phyloP scores from a whole-genome alignment of 2,888 invertebrate genomes.

The Athetis lepigone region DNA sequence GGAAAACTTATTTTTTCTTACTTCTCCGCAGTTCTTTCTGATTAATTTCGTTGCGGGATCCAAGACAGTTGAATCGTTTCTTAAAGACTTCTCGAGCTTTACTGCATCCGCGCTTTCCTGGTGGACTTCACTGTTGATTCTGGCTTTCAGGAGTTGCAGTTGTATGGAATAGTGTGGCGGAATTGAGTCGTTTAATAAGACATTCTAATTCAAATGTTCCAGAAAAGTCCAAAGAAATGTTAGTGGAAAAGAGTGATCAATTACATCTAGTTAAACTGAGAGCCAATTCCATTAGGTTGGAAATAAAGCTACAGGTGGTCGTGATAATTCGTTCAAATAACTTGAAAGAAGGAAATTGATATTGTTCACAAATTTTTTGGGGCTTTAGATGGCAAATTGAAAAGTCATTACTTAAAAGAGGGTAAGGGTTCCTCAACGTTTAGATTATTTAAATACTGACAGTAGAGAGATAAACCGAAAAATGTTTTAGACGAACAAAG shows the following conservation, averaged over 20 bases:
- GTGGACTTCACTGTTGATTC: no score
- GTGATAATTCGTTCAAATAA: slow-evolving; percentile 25
- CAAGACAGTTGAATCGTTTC: no score
- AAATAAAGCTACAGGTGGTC: slow-evolving; percentile 33
- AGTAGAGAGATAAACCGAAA: no score
- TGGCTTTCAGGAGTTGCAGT: no score
- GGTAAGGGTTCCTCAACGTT: neutral
- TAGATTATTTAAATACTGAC: neutral
- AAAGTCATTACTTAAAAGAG: neutral
- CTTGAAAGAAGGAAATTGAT: slow-evolving; percentile 14
- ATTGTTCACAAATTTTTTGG: slow-evolving; percentile 10
- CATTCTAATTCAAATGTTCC: neutral
- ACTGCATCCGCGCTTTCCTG: no score
- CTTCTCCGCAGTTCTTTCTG: no score
- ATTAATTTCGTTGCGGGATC: no score
- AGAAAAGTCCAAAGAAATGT: slow-evolving; percentile 10
- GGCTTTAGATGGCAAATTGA: neutral
- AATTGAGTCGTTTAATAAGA: no score
- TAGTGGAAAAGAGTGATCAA: slow-evolving; percentile 34
- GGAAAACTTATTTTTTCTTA: no score
- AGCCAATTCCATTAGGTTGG: slow-evolving; percentile 23
- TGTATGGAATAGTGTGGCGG: no score
- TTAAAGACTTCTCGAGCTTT: no score
- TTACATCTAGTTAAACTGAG: slow-evolving; percentile 24
- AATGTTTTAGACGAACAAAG: no score